Conservation (phyloP, 2,888 invertebrate species). For the Hylaea fasciaria region DNA sequence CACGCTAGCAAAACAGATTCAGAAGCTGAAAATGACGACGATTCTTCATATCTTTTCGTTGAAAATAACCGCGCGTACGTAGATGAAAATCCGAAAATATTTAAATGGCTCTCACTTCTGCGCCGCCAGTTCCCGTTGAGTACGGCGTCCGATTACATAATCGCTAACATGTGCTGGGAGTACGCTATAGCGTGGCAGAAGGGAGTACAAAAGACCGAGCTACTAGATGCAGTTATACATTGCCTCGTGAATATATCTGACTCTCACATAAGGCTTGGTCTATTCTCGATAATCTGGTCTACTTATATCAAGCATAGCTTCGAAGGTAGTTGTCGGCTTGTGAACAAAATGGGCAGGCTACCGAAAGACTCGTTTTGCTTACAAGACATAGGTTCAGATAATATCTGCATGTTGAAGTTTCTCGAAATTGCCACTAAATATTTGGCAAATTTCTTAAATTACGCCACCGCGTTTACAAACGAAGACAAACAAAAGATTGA, state of each 20-base stretch:
- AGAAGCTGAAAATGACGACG: slow-evolving; percentile 55
- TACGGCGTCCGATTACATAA: slow-evolving; percentile 90
- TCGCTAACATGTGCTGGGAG: slow-evolving; percentile 96
- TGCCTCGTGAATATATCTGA: slow-evolving; percentile 88
- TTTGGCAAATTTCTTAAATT: slow-evolving; percentile 74
- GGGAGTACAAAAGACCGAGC: slow-evolving; percentile 86
- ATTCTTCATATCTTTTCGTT: slow-evolving; percentile 61
- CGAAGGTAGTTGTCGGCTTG: slow-evolving; percentile 89
- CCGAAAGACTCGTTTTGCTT: slow-evolving; percentile 93
- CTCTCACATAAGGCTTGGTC: slow-evolving; percentile 89
- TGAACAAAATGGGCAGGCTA: slow-evolving; percentile 92
- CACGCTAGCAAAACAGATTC: slow-evolving; percentile 46
- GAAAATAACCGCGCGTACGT: slow-evolving; percentile 68
- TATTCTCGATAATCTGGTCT: slow-evolving; percentile 95
- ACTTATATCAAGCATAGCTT: slow-evolving; percentile 93
- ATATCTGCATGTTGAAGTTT: slow-evolving; percentile 84
- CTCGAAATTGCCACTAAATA: slow-evolving; percentile 77
- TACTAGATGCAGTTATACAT: slow-evolving; percentile 88
- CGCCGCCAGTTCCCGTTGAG: slow-evolving; percentile 94
- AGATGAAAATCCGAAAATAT: slow-evolving; percentile 79
- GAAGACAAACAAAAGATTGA: slow-evolving; percentile 73
- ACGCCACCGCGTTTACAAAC: slow-evolving; percentile 66
- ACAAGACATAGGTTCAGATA: slow-evolving; percentile 90
- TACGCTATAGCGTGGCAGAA: slow-evolving; percentile 95
- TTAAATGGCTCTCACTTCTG: slow-evolving; percentile 87